Evolutionary conservation across 2,113 vertebrate species (phyloP).

Genomic region (Microcebus ravelobensis): DNA sequence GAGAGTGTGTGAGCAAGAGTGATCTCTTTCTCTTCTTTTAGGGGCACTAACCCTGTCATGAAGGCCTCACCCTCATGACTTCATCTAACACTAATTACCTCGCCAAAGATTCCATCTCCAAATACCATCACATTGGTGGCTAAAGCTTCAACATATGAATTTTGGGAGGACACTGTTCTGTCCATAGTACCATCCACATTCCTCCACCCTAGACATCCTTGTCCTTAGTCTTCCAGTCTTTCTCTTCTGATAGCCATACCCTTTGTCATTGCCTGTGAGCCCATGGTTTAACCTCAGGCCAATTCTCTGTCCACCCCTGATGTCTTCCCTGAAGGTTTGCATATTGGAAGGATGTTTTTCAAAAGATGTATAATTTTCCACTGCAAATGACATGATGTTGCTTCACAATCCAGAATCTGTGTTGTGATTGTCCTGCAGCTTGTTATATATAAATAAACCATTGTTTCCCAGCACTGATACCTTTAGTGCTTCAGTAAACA

Average conservation of each 20-base stretch:
- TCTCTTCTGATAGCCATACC: not conserved
- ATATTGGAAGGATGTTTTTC: not conserved
- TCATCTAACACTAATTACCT: not conserved
- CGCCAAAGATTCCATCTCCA: not conserved
- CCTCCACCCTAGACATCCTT: not conserved
- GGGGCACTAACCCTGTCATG: not conserved
- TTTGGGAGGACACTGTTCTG: not conserved
- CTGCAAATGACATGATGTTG: not conserved
- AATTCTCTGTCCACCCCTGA: not conserved
- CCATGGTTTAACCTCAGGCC: not conserved
- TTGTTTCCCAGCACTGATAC: not conserved
- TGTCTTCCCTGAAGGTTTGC: not conserved
- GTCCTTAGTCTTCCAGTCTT: not conserved
- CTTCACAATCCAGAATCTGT: not conserved
- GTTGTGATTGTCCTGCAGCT: not conserved
- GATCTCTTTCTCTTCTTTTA: not conserved
- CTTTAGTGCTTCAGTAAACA: not conserved
- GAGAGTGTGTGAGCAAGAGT: not conserved
- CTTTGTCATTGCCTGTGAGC: not conserved
- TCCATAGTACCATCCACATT: not conserved
- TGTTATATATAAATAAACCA: not conserved
- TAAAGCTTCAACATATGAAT: not conserved
- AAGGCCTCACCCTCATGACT: not conserved
- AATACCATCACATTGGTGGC: not conserved
- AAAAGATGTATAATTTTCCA: not conserved